These are phyloP conservation scores for Folsomia manolachei DNA, from an alignment of 2,888 invertebrate species.

Conservation along the genomic window DNA sequence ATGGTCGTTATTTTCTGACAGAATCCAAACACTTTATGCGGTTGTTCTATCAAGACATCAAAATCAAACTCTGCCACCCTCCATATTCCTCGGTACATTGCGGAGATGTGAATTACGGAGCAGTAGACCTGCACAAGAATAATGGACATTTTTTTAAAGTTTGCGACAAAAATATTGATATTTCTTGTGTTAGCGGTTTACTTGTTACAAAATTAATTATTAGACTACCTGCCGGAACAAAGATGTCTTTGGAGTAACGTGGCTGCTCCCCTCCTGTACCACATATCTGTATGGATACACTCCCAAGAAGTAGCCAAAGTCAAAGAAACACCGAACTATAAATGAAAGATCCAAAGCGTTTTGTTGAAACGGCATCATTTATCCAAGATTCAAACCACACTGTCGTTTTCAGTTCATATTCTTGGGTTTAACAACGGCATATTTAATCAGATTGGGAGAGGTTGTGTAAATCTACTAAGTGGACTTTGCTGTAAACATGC, in stretches of 20 bases:
- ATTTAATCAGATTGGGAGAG: too few species aligned
- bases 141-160: neutral
- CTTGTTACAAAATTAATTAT: neutral
- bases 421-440: too few species aligned
- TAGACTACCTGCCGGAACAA: neutral
- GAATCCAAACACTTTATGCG: neutral
- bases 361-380: too few species aligned
- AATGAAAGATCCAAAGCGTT: neutral
- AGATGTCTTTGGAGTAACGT: neutral
- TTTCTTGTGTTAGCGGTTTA: too few species aligned
- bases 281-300: conserved; percentile 2
- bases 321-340: neutral
- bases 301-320: neutral
- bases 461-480: too few species aligned
- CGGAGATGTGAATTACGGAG: neutral
- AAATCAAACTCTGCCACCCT: neutral
- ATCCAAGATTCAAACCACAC: too few species aligned
- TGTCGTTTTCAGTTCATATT: too few species aligned
- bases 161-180: neutral
- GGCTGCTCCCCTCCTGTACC: neutral
- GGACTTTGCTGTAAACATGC: too few species aligned
- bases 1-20: neutral
- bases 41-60: neutral
- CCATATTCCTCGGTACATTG: neutral
- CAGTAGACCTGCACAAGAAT: neutral